Evolutionary conservation across 1,140 invertebrate genomes (phyloP).

Genomic region (Anastrepha ludens): DNA sequence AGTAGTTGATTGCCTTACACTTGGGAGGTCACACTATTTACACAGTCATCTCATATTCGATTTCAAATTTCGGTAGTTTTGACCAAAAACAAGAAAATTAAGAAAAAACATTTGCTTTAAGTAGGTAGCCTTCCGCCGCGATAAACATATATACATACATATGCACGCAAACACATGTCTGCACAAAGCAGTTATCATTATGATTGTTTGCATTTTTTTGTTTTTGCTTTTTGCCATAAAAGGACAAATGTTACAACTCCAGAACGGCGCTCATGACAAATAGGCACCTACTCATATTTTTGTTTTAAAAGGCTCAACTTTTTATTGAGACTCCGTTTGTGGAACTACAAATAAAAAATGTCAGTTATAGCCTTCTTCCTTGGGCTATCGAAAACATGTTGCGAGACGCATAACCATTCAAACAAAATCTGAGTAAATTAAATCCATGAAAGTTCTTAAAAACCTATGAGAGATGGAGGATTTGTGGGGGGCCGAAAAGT

Average conservation of each 20-base stretch:
- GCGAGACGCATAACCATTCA: too few species aligned
- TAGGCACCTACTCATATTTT: not conserved
- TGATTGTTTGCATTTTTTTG: not conserved
- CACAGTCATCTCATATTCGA: conserved; percentile 48
- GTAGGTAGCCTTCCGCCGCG: not conserved
- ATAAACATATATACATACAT: not conserved
- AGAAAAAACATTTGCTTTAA: conserved; percentile 43
- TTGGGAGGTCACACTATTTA: conserved; percentile 48
- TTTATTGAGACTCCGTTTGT: too few species aligned
- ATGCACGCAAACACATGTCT: not conserved
- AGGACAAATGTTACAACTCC: conserved; percentile 35
- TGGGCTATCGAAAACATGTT: too few species aligned
- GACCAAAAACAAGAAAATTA: conserved; percentile 3
- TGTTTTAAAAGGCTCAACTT: too few species aligned
- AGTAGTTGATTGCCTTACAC: conserved; percentile 16
- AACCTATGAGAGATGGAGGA: too few species aligned
- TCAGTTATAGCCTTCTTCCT: too few species aligned
- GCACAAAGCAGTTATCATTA: not conserved
- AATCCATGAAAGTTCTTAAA: too few species aligned
- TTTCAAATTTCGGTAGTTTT: conserved; percentile 44
- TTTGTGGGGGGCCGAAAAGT: too few species aligned
- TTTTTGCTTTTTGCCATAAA: not conserved
- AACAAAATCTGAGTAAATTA: too few species aligned
- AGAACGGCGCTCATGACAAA: not conserved
- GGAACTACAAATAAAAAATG: too few species aligned